Base-by-base conservation (phyloP, 53 echinoderm and acorn worm species). In the Echinarachnius parma region DNA sequence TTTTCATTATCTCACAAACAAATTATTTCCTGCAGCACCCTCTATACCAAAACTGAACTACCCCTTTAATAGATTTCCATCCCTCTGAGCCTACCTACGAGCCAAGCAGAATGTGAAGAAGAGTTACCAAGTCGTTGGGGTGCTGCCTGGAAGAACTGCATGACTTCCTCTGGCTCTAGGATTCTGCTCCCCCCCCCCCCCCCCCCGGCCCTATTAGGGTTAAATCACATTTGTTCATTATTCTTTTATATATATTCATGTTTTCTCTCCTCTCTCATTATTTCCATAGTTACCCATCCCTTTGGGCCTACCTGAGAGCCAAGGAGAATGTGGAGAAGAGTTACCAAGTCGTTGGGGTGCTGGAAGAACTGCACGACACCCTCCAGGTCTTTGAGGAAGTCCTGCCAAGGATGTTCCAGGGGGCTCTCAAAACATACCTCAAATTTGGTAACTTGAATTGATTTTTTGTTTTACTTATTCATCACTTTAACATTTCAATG, bases 91-190 rank as follows among this genome's bases (percentile, higher is more conserved):
- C 1, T 44, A 83, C 14, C 42, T 77, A n/a, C 60, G 33, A 53
- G 96, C 96, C 39, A 85, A 76, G 9, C 16, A 47, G 21, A 91
- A 95, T 21, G 90, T 91, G 10, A 56, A 82, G 61, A 60, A 91
- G 15, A 27, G 87, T 32, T 95, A 75, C 32, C 47, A 85, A 5
- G 81, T 72, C 2, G 96, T 95, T 4, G 96, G 96, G 9, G 47
- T 95, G 23, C 57, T 95, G n/a, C n/a, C n/a, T n/a, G 15, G 96
- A 95, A 53, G 96, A 95, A 42, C 75, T 91, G 32, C 84, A 87
- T 14, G 76, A 79, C 46, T 56, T 82, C 4, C 75, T 95, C 21
- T 60, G 56, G 25, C 80, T 95, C 28, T 74, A 91, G 0, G 87
- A 95, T n/a, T n/a, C n/a, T n/a, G n/a, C n/a, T n/a, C n/a, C n/a